phyloP scores from a whole-genome alignment of 2,888 invertebrate species.

The Abrostola triplasia region DNA sequence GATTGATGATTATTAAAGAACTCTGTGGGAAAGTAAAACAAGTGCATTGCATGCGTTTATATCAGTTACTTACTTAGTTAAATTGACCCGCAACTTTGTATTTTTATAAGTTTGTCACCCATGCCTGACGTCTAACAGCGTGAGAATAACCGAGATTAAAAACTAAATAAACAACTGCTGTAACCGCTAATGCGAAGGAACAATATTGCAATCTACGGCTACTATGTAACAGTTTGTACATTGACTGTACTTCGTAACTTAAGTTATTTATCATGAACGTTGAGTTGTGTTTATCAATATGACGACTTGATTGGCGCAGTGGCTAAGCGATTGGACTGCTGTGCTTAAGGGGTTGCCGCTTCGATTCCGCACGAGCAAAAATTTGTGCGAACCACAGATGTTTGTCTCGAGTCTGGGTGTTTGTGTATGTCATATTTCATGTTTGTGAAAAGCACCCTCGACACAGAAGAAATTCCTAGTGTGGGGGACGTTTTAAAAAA shows the following conservation, averaged over 20 bases:
- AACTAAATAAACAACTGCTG: slow-evolving; percentile 36
- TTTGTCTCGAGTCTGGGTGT: too few species aligned
- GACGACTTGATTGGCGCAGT: too few species aligned
- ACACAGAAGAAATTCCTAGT: too few species aligned
- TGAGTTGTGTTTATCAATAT: too few species aligned
- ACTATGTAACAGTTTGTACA: slow-evolving; percentile 25
- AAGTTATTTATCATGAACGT: slow-evolving; percentile 10
- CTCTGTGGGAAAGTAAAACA: not conserved
- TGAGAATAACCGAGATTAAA: slow-evolving; percentile 31
- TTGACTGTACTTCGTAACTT: slow-evolving; percentile 9
- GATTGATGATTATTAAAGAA: too few species aligned
- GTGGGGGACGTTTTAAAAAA: too few species aligned
- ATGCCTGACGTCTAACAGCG: slow-evolving; percentile 20
- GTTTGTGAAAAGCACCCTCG: too few species aligned
- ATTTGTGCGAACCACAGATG: too few species aligned
- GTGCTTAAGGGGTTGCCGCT: too few species aligned
- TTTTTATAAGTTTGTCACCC: slow-evolving; percentile 21
- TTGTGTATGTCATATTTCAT: too few species aligned
- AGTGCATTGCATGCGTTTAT: not conserved
- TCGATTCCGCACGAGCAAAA: too few species aligned
- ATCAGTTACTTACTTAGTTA: not conserved
- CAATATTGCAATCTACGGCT: slow-evolving; percentile 27
- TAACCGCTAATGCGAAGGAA: slow-evolving; percentile 30
- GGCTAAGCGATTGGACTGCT: too few species aligned
- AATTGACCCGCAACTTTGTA: slow-evolving; percentile 7